Base-by-base conservation (phyloP, 2,888 invertebrate species). In the Athalia circularis region DNA sequence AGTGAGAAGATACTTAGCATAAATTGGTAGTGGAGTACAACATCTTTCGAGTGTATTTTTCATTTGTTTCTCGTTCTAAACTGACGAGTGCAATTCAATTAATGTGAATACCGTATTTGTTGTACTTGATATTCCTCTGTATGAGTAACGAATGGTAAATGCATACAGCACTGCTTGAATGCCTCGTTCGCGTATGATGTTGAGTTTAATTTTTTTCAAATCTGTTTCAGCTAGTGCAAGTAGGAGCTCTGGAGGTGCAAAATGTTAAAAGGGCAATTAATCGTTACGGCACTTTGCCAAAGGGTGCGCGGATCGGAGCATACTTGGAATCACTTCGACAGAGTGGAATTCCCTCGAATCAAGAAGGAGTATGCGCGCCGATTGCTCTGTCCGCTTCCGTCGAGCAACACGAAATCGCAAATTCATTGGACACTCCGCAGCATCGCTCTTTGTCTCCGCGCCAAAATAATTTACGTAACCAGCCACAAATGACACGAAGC, bases 251-350 rank as follows among this genome's bases (percentile, higher is more conserved):
- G 84, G 98, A 98, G 91, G 97, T 98, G 82, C 97, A 97, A 91
- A 98, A 98, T 91, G 98, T 98, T 75, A 96, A 97, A 87, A 94
- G 97, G 83, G 98, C 98, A 65, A 97, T 97, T 83, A 98, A 97
- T 91, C 94, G 98, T 47, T 99, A 98, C 90, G 99, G 99, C 15
- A 99, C 99, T 8, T 92, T 99, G 87, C 99, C 99, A 0, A 99
- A 99, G 91, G 98, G 96, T 68, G 98, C 98, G 8, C 93, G 99
- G 82, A 99, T 99, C 85, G 98, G 98, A 50, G 99, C 98, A 5
- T 99, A 97, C 91, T 92, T 99, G 77, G 98, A 99, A 90, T 98
- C 98, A 5, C 92, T 99, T 87, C 94, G 97, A 65, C 96, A 97
- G 88, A 95, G 95, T 87, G 95, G 94, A 70, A 90, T 92, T 85